These are phyloP conservation scores for Copidosoma aretas DNA, from an alignment of 2,888 invertebrate species.

Conservation along the genomic window DNA sequence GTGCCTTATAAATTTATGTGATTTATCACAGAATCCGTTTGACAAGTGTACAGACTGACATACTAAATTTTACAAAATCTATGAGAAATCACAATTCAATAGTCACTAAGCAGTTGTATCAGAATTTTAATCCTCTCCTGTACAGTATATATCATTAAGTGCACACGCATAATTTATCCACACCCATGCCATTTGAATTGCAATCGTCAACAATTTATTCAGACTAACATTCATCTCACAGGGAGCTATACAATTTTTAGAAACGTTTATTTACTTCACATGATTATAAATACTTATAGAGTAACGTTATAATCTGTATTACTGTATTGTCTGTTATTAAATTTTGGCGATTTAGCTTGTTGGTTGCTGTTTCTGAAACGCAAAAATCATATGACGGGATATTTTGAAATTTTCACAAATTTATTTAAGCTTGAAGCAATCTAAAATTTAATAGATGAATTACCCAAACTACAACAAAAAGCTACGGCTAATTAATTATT, in stretches of 20 bases:
- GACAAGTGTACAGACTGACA: constrained; percentile 20
- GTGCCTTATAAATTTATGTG: constrained; percentile 30
- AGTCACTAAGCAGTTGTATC: too few species aligned
- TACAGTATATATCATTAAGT: neutral
- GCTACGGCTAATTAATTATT: too few species aligned
- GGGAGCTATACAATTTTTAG: constrained; percentile 6
- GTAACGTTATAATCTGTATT: constrained; percentile 1
- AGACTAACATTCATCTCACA: neutral
- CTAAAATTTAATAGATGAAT: too few species aligned
- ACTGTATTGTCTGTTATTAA: constrained; percentile 15
- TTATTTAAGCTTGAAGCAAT: neutral
- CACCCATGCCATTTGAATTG: neutral
- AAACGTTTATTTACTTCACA: constrained; percentile 25
- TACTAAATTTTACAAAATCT: constrained; percentile 28
- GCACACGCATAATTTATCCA: neutral
- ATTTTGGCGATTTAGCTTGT: constrained; percentile 22
- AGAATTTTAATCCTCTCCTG: neutral
- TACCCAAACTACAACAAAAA: too few species aligned
- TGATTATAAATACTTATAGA: neutral
- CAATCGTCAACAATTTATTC: neutral
- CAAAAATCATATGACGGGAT: constrained; percentile 25
- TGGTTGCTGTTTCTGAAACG: constrained; percentile 33
- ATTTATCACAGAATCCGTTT: constrained; percentile 39
- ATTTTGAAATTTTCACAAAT: constrained; percentile 4
- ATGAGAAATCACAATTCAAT: constrained; percentile 28